Base-by-base conservation (phyloP, 1,140 invertebrate species). In the Mercenaria mercenaria region DNA sequence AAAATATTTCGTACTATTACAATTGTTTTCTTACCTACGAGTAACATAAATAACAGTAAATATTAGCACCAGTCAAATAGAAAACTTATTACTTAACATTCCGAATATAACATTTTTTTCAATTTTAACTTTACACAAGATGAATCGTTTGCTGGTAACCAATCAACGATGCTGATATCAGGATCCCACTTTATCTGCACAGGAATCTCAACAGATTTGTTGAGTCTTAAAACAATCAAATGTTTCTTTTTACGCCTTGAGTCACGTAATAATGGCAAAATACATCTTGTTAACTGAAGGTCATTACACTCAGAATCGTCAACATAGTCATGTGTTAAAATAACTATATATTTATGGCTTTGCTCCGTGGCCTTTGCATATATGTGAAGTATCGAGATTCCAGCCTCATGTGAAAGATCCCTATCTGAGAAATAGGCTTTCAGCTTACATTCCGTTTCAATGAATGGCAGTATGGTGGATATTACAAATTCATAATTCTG, bases 51-150 rank as follows among this genome's bases (percentile, higher is more conserved):
- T n/a, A n/a, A n/a, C n/a, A n/a, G n/a, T n/a, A n/a, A n/a, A n/a
- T n/a, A n/a, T n/a, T n/a, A n/a, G n/a, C n/a, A n/a, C n/a, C n/a
- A n/a, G n/a, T n/a, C n/a, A n/a, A n/a, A n/a, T n/a, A n/a, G n/a
- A n/a, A n/a, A n/a, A n/a, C n/a, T n/a, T n/a, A n/a, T n/a, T n/a
- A n/a, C n/a, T n/a, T n/a, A n/a, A n/a, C n/a, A n/a, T n/a, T n/a
- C n/a, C n/a, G 32, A 94, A 93, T 26, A 47, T 47, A 47, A 15
- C 15, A 8, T 47, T 56, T 20, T 56, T n/a, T 56, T 56, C 23
- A 56, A 56, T 56, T 6, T 56, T 23, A 20, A 56, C 20, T 56
- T 56, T 11, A n/a, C 52, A 56, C 15, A 23, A 15, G 6, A 4
- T 15, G 4, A 15, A n/a, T 56, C 52, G 23, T 56, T 56, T n/a